Percentiles rank a stretch among this genome's conserved stretches.
Conservation (phyloP, 2,888 invertebrate species). For the Nemotelus pantherinus region DNA sequence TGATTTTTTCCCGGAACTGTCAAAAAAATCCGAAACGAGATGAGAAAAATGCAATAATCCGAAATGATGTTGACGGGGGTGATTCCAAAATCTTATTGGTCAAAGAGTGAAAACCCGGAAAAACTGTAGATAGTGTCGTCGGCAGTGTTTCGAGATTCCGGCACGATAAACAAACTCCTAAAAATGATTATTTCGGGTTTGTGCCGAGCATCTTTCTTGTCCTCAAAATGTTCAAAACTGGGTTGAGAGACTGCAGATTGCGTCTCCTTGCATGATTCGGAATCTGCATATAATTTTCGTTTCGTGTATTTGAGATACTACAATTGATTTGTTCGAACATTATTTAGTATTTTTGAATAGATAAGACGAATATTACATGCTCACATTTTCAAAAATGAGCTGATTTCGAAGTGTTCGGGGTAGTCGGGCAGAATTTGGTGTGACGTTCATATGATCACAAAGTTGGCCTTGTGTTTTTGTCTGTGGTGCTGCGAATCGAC, state of each 20-base stretch:
- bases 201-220: background rate
- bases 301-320: background rate
- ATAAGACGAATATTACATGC: too few relatives aligned
- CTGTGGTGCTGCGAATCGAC: background rate
- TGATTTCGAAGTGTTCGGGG: background rate
- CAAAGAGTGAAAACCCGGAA: constrained; percentile 32
- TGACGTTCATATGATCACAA: background rate
- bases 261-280: background rate
- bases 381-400: too few relatives aligned
- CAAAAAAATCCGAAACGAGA: constrained; percentile 11
- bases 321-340: background rate
- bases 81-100: background rate
- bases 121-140: constrained; percentile 3
- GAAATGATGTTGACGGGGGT: constrained; percentile 11
- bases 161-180: background rate
- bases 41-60: constrained; percentile 3
- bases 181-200: background rate
- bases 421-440: background rate
- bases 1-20: constrained; percentile 3
- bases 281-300: background rate
- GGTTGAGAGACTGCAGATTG: background rate
- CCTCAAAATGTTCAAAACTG: background rate
- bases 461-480: constrained; percentile 6
- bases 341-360: too few relatives aligned
- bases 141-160: background rate